These are phyloP conservation scores for Dasyurus viverrinus DNA, from an alignment of 2,113 vertebrate genomes.

Conservation along the genomic window DNA sequence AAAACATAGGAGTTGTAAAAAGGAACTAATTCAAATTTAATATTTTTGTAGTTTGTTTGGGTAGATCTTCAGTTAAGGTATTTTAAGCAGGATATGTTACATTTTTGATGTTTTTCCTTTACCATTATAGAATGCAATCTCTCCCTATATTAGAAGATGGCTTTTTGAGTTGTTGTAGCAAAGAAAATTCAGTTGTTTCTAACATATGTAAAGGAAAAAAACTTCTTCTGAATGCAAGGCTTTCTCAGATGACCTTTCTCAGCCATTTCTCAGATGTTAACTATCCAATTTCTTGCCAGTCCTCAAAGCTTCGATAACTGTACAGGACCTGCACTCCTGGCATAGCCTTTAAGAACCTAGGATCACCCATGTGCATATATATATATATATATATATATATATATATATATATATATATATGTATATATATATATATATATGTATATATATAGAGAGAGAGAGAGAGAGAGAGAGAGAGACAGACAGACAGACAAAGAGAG, in stretches of 20 bases:
- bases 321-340: neutral
- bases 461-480: no score
- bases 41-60: neutral
- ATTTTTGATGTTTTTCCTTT: neutral
- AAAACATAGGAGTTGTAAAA: neutral
- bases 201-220: no score
- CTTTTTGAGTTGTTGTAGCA: neutral
- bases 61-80: neutral
- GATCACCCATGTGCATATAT: no score
- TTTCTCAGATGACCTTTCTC: neutral
- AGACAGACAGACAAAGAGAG: no score
- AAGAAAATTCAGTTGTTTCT: neutral
- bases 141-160: neutral
- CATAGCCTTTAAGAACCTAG: neutral
- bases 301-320: neutral
- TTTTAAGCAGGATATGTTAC: neutral
- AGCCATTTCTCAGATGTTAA: neutral
- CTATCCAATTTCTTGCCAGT: neutral
- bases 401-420: no score
- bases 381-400: no score
- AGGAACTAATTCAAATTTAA: neutral
- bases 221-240: neutral
- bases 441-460: accelerated
- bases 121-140: neutral
- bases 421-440: accelerated